Evolutionary conservation across 2,888 invertebrate species (phyloP), one percentile per base, ranked within the genome.

Genomic region (Uropetala carovei): DNA sequence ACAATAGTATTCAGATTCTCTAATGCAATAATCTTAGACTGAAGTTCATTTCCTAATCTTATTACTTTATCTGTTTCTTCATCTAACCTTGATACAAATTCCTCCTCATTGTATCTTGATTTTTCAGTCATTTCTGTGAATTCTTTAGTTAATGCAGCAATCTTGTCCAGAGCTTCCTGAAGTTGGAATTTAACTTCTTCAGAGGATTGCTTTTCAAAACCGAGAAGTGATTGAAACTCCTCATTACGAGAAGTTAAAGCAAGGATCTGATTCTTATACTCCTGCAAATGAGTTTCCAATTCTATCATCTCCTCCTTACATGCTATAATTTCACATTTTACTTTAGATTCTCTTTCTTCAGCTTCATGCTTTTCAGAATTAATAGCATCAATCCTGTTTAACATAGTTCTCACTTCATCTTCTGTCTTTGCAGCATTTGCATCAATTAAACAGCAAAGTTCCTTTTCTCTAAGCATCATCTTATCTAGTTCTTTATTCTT

Each of bases 391-490:
- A 83, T 56, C 8, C 18, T 57, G 56, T 27, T 83, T 57, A 83
- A 13, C 57, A 83, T 4, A 56, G n/a, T 57, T 11, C 56, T 43
- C 18, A 57, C 57, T 13, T 83, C 83, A 83, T 11, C 57, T 10
- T 57, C 56, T 56, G 56, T n/a, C 43, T 57, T 43, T 83, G 43
- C 13, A 11, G 43, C 83, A 56, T 11, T 83, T 83, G 43, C 83
- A n/a, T 57, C 83, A 22, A 83, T 83, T 83, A 11, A 10, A 4
- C 10, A 43, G 8, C 43, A n/a, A 9, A 83, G 83, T 83, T 83
- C 83, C n/a, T 83, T 83, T 57, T 83, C 83, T 57, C 56, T 83
- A 3, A 83, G n/a, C 16, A 30, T 57, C 83, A 83, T 56, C 10
- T 83, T 14, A n/a, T 83, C n/a, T n/a, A 83, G 9, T 83, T 83